These are phyloP conservation scores for Smithornis capensis DNA, from an alignment of 2,113 vertebrate genomes.

Conservation along the genomic window DNA sequence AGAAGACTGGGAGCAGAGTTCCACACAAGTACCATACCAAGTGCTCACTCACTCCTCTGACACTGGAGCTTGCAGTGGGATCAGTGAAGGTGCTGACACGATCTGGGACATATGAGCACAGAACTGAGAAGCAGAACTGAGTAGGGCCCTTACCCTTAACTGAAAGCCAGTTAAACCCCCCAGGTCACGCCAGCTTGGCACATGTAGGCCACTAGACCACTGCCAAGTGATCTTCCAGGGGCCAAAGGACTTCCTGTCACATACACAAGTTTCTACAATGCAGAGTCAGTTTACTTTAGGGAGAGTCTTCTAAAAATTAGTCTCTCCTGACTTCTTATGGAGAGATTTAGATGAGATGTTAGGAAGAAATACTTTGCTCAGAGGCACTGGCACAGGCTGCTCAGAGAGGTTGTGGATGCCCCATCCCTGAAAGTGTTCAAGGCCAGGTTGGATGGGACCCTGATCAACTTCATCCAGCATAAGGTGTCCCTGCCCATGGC, in stretches of 20 bases:
- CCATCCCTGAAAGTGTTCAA: background rate
- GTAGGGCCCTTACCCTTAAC: background rate
- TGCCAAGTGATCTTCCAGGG: background rate
- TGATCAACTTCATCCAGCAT: background rate
- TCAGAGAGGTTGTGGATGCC: background rate
- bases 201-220: rapidly evolving
- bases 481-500: background rate
- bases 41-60: background rate
- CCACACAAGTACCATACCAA: background rate
- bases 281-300: background rate
- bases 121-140: background rate
- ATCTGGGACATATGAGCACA: background rate
- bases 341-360: background rate
- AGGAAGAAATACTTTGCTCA: background rate
- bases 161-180: background rate
- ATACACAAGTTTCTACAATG: background rate
- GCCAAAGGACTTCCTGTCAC: background rate
- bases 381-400: background rate
- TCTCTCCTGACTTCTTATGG: background rate
- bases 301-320: background rate
- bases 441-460: background rate
- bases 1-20: background rate
- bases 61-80: background rate
- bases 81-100: background rate
- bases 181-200: background rate